phyloP scores from a whole-genome alignment of 2,113 vertebrate genomes.

The Limnothrissa miodon region DNA sequence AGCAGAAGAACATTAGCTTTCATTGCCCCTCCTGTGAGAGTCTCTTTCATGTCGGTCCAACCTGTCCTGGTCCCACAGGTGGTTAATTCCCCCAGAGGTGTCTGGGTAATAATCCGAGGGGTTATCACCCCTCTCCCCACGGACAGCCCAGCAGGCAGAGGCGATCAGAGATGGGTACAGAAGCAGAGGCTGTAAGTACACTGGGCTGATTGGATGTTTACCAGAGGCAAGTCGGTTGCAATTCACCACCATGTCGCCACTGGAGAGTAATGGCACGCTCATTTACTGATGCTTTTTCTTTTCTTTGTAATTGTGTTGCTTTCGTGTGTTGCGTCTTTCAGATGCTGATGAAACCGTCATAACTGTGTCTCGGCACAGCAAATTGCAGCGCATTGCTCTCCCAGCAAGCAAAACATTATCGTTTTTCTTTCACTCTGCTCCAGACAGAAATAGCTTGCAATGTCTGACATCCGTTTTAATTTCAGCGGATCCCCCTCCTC shows the following conservation, averaged over 20 bases:
- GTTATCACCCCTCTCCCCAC: neutral
- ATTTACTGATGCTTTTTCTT: neutral
- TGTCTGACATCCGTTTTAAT: neutral
- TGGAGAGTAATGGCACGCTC: neutral
- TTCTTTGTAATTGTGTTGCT: neutral
- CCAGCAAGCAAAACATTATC: neutral
- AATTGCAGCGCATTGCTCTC: neutral
- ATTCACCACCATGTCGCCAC: neutral
- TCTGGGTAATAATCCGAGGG: neutral
- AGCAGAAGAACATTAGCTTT: neutral
- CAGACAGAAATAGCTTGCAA: slow-evolving; percentile 6
- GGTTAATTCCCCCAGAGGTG: slow-evolving; percentile 5
- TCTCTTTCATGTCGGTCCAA: neutral
- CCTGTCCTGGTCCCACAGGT: neutral
- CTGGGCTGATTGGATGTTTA: neutral
- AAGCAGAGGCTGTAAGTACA: neutral
- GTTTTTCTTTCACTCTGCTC: neutral
- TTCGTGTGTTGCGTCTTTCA: neutral
- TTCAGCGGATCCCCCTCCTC: neutral
- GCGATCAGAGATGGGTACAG: neutral
- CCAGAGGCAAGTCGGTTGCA: neutral
- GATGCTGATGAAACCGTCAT: neutral
- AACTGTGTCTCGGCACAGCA: neutral
- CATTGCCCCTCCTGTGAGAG: neutral
- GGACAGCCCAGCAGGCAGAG: neutral